Evolutionary conservation across 1,140 invertebrate genomes (phyloP).

Genomic region (Dufourea novaeangliae): DNA sequence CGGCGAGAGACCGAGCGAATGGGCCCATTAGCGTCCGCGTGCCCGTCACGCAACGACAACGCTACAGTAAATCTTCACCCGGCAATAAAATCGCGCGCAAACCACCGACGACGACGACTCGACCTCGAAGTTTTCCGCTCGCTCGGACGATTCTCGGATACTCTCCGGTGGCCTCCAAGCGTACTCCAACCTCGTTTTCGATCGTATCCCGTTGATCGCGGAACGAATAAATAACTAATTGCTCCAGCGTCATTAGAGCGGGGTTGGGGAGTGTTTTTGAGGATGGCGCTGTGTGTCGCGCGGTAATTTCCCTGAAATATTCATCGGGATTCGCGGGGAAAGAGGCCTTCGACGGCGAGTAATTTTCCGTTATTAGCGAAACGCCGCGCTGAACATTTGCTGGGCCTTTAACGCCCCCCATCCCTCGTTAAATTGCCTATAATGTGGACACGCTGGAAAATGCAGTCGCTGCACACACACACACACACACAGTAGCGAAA

Average conservation of each 20-base stretch:
- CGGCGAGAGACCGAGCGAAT: too few species aligned
- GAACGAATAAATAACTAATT: slow-evolving; percentile 6
- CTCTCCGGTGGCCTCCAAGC: too few species aligned
- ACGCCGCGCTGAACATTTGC: slow-evolving; percentile 10
- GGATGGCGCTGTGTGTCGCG: not conserved
- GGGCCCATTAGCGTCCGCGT: too few species aligned
- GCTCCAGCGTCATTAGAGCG: not conserved
- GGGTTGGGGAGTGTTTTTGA: not conserved
- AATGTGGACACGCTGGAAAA: slow-evolving; percentile 45
- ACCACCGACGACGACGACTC: too few species aligned
- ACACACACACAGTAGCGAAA: too few species aligned
- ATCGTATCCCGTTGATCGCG: not conserved
- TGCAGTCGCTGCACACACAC: too few species aligned
- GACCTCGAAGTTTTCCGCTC: too few species aligned
- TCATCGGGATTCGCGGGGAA: not conserved
- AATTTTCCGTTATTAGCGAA: slow-evolving; percentile 46
- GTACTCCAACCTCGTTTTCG: too few species aligned
- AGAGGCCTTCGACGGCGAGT: not conserved
- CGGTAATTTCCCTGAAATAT: slow-evolving; percentile 32
- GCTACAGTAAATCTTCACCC: too few species aligned
- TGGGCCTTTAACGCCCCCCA: slow-evolving; percentile 37
- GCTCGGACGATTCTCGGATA: too few species aligned
- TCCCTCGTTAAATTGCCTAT: slow-evolving; percentile 40
- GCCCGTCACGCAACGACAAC: too few species aligned
- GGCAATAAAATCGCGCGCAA: too few species aligned